phyloP scores from a whole-genome alignment of 2,888 invertebrate species.

The Scrobipalpa costella region DNA sequence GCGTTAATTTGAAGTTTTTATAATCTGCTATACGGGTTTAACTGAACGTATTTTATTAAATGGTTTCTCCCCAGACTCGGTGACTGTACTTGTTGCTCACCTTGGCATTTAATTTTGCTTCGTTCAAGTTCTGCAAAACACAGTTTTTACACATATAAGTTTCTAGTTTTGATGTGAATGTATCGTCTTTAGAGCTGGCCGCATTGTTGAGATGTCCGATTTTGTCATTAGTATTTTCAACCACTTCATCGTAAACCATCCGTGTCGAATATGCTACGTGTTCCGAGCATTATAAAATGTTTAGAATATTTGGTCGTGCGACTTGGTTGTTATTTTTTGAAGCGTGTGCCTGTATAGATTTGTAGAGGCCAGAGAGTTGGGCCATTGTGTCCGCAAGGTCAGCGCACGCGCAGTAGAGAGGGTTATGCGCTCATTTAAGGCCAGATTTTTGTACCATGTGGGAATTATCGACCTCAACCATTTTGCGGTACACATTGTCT shows the following conservation, averaged over 20 bases:
- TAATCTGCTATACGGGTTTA: neutral
- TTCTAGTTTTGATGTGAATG: neutral
- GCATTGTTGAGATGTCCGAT: neutral
- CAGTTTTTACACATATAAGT: neutral
- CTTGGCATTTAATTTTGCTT: slow-evolving; percentile 68
- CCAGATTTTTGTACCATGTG: slow-evolving; percentile 55
- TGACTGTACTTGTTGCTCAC: slow-evolving; percentile 66
- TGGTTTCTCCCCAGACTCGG: slow-evolving; percentile 32
- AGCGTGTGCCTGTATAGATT: slow-evolving; percentile 38
- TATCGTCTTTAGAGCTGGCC: neutral
- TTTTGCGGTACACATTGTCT: slow-evolving; percentile 24
- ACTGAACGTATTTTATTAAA: slow-evolving; percentile 36
- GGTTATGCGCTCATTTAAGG: slow-evolving; percentile 55
- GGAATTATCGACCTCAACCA: slow-evolving; percentile 40
- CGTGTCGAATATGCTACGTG: slow-evolving; percentile 23
- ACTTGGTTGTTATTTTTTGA: slow-evolving; percentile 43
- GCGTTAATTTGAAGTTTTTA: slow-evolving; percentile 34
- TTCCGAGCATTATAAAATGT: neutral
- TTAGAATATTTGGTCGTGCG: slow-evolving; percentile 34
- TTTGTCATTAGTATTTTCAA: slow-evolving; percentile 5
- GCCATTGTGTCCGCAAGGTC: slow-evolving; percentile 72
- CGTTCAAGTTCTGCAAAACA: slow-evolving; percentile 19
- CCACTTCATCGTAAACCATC: neutral
- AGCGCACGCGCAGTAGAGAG: slow-evolving; percentile 58
- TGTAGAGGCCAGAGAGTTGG: slow-evolving; percentile 46